Percentiles rank a stretch among this genome's conserved stretches.
These are phyloP conservation scores for Ceyx cyanopectus DNA, from an alignment of 2,113 vertebrate species.

Conservation along the genomic window DNA sequence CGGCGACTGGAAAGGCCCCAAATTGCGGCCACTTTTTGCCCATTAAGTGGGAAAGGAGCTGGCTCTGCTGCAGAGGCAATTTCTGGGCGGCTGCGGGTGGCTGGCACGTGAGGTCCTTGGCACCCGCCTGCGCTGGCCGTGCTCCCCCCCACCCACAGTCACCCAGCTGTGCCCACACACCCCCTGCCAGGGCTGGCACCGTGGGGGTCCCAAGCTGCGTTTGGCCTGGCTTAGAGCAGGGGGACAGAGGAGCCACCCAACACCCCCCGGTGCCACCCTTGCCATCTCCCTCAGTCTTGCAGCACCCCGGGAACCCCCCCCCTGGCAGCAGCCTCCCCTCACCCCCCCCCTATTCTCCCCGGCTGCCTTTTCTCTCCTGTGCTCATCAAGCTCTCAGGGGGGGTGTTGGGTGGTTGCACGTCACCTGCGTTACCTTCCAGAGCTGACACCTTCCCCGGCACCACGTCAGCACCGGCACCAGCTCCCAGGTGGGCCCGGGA, in stretches of 20 bases:
- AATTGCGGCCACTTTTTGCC: conserved; percentile 61
- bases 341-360: background rate
- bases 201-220: background rate
- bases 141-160: background rate
- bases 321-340: accelerated
- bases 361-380: background rate
- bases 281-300: background rate
- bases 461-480: conserved; percentile 12
- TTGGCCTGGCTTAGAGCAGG: accelerated
- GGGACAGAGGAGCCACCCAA: accelerated
- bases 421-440: background rate
- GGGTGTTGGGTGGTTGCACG: background rate
- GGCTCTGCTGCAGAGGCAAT: conserved; percentile 53
- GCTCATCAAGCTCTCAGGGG: background rate
- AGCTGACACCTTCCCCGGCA: conserved; percentile 40
- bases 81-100: background rate
- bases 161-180: too few relatives aligned
- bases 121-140: accelerated
- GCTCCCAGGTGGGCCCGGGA: conserved; percentile 43
- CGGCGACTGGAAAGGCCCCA: conserved; percentile 30
- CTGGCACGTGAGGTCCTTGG: background rate
- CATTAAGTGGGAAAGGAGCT: conserved; percentile 23
- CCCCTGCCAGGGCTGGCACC: too few relatives aligned
- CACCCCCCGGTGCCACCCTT: background rate
- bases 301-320: background rate